Evolutionary conservation across 2,113 vertebrate genomes (phyloP).

Genomic region (Lampris incognitus): DNA sequence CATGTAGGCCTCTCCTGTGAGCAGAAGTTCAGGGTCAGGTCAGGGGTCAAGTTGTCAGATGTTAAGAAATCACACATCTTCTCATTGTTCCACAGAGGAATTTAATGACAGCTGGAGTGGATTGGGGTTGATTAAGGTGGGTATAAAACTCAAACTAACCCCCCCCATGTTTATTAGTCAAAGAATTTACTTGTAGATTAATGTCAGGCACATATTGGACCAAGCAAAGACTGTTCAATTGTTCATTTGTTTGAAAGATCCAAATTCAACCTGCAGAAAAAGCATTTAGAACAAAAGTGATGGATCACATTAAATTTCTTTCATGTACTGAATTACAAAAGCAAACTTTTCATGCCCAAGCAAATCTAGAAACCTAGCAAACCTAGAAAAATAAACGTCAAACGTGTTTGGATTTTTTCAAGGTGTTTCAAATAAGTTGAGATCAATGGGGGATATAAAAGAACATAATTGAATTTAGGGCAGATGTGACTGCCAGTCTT

Average conservation of each 20-base stretch:
- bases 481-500: not conserved
- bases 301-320: not conserved
- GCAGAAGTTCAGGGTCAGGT: constrained; percentile 39
- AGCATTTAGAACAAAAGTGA: not conserved
- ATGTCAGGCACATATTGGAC: not conserved
- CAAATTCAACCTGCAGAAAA: not conserved
- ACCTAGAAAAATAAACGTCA: not conserved
- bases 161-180: not conserved
- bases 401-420: not conserved
- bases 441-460: not conserved
- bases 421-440: not conserved
- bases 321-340: not conserved
- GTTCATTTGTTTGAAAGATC: not conserved
- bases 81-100: constrained; percentile 45
- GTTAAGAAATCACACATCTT: constrained; percentile 60
- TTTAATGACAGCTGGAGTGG: constrained; percentile 5
- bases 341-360: not conserved
- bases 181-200: not conserved
- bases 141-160: not conserved
- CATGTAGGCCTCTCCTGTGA: constrained; percentile 94
- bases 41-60: constrained; percentile 61
- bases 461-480: not conserved
- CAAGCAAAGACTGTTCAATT: not conserved
- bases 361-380: not conserved
- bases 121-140: no score